Conservation (phyloP, 2,113 vertebrate genomes). For the Pycnonotus jocosus region DNA sequence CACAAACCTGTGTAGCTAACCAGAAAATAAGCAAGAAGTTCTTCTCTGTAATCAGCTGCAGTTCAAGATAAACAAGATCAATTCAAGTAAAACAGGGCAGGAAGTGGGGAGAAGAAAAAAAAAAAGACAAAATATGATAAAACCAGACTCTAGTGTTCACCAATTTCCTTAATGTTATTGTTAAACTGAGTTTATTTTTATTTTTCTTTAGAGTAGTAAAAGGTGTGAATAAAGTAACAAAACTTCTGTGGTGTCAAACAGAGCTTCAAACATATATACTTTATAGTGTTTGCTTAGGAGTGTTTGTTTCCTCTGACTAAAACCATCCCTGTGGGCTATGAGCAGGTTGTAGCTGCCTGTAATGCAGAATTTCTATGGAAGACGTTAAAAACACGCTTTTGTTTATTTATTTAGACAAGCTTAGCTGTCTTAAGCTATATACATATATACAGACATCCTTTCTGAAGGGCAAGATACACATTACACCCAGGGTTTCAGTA, state of each 20-base stretch:
- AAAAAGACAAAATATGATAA: not conserved
- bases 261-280: not conserved
- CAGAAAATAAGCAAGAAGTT: not conserved
- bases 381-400: not conserved
- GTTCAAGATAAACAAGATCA: not conserved
- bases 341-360: not conserved
- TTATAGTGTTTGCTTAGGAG: not conserved
- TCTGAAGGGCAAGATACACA: not conserved
- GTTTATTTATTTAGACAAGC: not conserved
- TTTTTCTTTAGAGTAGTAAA: not conserved
- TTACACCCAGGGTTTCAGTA: not conserved
- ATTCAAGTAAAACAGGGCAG: not conserved
- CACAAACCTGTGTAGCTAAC: not conserved
- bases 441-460: not conserved
- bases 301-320: not conserved
- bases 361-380: not conserved
- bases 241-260: not conserved
- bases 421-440: not conserved
- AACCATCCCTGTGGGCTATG: not conserved
- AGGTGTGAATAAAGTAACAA: not conserved
- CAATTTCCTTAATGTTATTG: not conserved
- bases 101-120: fast-evolving
- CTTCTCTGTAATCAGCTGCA: not conserved
- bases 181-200: not conserved
- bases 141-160: not conserved